phyloP scores from a whole-genome alignment of 2,113 vertebrate species.

The Nycticryphes semicollaris region DNA sequence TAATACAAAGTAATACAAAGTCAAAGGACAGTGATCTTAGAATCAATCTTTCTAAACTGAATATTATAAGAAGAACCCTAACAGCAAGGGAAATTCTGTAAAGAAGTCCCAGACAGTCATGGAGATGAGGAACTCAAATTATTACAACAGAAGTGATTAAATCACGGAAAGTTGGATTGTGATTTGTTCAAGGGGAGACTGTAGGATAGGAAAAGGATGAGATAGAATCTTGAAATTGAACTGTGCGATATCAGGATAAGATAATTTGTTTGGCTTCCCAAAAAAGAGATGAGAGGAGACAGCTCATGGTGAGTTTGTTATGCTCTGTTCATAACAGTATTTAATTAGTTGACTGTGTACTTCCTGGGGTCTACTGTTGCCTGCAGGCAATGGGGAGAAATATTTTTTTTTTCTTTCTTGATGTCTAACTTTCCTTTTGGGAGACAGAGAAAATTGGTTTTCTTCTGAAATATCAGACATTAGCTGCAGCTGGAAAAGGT shows the following conservation, averaged over 20 bases:
- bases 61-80: neutral
- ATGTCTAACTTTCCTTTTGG: neutral
- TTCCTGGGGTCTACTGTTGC: neutral
- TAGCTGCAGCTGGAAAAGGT: neutral
- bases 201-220: neutral
- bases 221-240: neutral
- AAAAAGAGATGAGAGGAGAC: neutral
- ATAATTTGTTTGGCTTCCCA: neutral
- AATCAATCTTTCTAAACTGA: neutral
- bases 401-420: neutral
- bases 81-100: neutral
- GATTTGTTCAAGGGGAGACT: neutral
- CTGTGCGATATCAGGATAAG: neutral
- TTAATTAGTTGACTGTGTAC: neutral
- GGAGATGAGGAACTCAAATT: neutral
- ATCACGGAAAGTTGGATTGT: neutral
- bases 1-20: neutral
- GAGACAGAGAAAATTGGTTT: conserved; percentile 2
- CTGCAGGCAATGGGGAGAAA: neutral
- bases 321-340: neutral
- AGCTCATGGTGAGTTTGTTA: neutral
- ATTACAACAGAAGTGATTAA: neutral
- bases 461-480: neutral
- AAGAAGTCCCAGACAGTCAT: neutral
- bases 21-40: neutral